Evolutionary conservation across 2,797 vertebrate species (phyloP), one percentile per base, ranked within the genome.

Genomic region (Rhodeus uyekii): DNA sequence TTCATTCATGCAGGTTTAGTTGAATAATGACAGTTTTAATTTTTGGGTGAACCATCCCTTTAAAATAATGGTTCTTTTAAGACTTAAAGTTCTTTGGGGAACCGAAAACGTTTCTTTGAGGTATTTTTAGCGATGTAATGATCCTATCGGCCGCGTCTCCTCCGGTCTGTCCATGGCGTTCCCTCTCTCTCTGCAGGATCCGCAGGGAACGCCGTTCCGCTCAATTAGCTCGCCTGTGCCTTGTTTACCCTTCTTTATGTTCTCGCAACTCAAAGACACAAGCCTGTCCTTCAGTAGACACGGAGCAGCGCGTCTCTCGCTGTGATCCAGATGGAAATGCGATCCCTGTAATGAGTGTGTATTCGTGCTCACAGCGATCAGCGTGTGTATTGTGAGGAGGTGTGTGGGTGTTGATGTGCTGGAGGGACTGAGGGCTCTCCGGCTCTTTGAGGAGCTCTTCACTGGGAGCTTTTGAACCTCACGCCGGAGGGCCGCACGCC

Each of bases 321-420:
- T 87, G 87, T 90, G 87, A 93, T 94, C 94, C 92, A 93, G 89
- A 93, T 92, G 89, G 91, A 80, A 84, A 90, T 86, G 90, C 87
- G n/a, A 90, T 90, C 89, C 88, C 90, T 91, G 93, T 94, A 94
- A 95, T 95, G 93, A 95, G 93, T 93, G n/a, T 94, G 93, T 84
- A 69, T 93, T 92, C 87, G 93, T 88, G 92, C 91, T 92, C 92
- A 14, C 12, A 24, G 55, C 55, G 24, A 60, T 60, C 55, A 14
- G 93, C 90, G 91, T 89, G 86, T 87, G 86, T 89, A 91, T 92
- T 92, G 92, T 92, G 90, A 78, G 87, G 80, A 85, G 88, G 90
- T 92, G 92, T 92, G 93, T 92, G 92, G 87, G 86, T 87, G 86
- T 91, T 92, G 91, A 93, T 93, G 92, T 93, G 89, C 90, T 92